These are phyloP conservation scores for Poeciliopsis turrubarensis DNA, from an alignment of 2,113 vertebrate genomes.

Conservation along the genomic window DNA sequence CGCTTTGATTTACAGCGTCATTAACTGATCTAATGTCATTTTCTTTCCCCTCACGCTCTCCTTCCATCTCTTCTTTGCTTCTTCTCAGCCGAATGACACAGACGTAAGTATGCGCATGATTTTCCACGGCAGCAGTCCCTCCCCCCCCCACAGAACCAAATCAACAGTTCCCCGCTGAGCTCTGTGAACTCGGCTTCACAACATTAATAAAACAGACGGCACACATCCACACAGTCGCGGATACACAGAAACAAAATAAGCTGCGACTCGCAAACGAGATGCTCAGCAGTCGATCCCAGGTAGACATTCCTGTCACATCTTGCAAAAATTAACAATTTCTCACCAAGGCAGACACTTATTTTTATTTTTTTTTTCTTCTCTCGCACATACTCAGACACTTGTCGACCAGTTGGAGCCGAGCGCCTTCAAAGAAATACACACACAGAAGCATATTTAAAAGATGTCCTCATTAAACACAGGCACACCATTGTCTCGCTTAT, in stretches of 20 bases:
- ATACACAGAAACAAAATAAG: slow-evolving; percentile 3
- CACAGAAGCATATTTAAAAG: slow-evolving; percentile 5
- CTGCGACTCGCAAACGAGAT: slow-evolving; percentile 30
- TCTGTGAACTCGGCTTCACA: slow-evolving; percentile 50
- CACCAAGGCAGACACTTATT: slow-evolving; percentile 4
- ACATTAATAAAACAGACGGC: slow-evolving; percentile 25
- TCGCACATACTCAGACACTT: slow-evolving; percentile 12
- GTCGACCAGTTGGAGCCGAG: slow-evolving; percentile 16
- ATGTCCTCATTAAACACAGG: slow-evolving; percentile 22
- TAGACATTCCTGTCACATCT: slow-evolving; percentile 2
- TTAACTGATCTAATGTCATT: slow-evolving; percentile 42
- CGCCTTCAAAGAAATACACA: slow-evolving; percentile 15
- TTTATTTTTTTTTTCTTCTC: slow-evolving; percentile 3
- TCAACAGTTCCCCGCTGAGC: slow-evolving; percentile 35
- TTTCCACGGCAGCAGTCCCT: slow-evolving; percentile 7
- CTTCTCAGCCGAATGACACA: slow-evolving; percentile 68
- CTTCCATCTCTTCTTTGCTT: slow-evolving; percentile 21
- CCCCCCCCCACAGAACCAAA: not conserved
- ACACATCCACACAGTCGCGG: slow-evolving; percentile 12
- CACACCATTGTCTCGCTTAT: not conserved
- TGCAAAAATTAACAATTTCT: slow-evolving; percentile 33
- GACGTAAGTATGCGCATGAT: slow-evolving; percentile 68
- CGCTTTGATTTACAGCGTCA: slow-evolving; percentile 10
- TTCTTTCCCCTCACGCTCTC: slow-evolving; percentile 8
- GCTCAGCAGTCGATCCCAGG: slow-evolving; percentile 23